Evolutionary conservation across 1,140 invertebrate species (phyloP).

Genomic region (Paraescarpia echinospica): DNA sequence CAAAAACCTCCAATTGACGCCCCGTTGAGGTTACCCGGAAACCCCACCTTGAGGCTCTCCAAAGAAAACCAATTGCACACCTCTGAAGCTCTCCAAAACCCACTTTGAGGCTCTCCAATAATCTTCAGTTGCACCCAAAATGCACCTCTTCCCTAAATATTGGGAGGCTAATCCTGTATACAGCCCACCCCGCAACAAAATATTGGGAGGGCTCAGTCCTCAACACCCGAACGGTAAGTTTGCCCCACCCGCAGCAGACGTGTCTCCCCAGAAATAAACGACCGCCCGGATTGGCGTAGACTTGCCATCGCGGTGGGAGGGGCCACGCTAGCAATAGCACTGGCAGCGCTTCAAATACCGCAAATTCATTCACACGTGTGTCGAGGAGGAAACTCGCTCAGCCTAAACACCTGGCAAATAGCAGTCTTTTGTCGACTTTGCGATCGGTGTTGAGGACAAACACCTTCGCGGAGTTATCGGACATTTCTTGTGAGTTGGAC

Average conservation of each 20-base stretch:
- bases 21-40: too few relatives aligned
- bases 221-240: too few relatives aligned
- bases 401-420: background rate
- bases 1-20: too few relatives aligned
- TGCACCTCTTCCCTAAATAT: too few relatives aligned
- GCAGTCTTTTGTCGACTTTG: background rate
- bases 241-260: background rate
- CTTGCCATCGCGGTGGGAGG: background rate
- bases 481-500: background rate
- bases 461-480: background rate
- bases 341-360: background rate
- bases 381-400: background rate
- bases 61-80: too few relatives aligned
- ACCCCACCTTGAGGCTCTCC: too few relatives aligned
- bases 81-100: too few relatives aligned
- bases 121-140: too few relatives aligned
- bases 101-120: too few relatives aligned
- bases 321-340: background rate
- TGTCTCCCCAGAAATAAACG: background rate
- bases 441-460: background rate
- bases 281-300: background rate
- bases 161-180: too few relatives aligned
- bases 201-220: too few relatives aligned
- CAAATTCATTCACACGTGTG: constrained; percentile 1
- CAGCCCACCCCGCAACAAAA: too few relatives aligned